Evolutionary conservation across 2,888 invertebrate species (phyloP).

Genomic region (Lasioglossum figueresi): DNA sequence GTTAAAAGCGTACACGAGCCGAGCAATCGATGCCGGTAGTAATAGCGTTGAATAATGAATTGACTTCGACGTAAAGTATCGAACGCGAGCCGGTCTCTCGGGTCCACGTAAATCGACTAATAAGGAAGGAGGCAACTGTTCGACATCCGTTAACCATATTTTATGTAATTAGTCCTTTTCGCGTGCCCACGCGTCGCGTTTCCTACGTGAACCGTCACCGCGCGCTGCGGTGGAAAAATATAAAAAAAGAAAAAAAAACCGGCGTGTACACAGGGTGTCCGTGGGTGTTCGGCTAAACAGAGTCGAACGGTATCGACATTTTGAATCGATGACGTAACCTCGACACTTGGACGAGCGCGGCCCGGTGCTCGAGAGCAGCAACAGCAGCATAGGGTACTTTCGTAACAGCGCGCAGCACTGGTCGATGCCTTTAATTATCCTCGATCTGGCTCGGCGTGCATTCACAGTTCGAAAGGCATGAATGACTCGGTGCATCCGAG

Average conservation of each 20-base stretch:
- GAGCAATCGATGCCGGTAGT: not conserved
- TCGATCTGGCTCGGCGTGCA: conserved; percentile 20
- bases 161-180: conserved; percentile 14
- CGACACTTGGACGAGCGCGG: conserved; percentile 5
- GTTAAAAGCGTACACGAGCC: not conserved
- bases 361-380: not conserved
- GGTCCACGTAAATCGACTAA: not conserved
- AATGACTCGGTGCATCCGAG: conserved; percentile 34
- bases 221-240: not conserved
- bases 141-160: conserved; percentile 13
- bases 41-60: conserved; percentile 7
- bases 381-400: conserved; percentile 18
- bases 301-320: conserved; percentile 36
- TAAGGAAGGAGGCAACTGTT: conserved; percentile 4
- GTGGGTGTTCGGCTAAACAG: conserved; percentile 35
- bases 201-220: not conserved
- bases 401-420: conserved; percentile 11
- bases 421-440: conserved; percentile 51
- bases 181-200: conserved; percentile 2
- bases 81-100: not conserved
- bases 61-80: not conserved
- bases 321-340: conserved; percentile 25
- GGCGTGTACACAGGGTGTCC: not conserved
- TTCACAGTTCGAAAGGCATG: conserved; percentile 26
- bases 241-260: not conserved